A percentile compares a stretch with the other conserved stretches of the same genome.
Conservation (phyloP, 2,888 invertebrate species). For the Calameuta pallipes region DNA sequence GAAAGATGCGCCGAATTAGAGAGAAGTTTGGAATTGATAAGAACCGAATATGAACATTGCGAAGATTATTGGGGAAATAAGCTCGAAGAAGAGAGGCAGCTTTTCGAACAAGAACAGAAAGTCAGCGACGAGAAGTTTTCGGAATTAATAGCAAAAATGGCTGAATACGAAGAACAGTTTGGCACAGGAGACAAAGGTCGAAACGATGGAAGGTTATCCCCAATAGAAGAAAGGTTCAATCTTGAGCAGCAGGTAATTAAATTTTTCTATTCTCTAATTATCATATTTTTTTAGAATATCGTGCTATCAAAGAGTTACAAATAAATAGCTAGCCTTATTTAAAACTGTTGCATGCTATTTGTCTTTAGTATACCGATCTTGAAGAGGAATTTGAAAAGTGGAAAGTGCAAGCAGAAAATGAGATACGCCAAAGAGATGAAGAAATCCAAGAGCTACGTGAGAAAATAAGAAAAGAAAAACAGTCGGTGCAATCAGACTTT, state of each 20-base stretch:
- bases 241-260: constrained; percentile 72
- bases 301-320: not conserved
- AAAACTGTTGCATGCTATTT: constrained; percentile 4
- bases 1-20: constrained; percentile 77
- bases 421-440: constrained; percentile 70
- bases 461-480: constrained; percentile 31
- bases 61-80: constrained; percentile 90
- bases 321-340: too few relatives aligned
- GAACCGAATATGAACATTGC: constrained; percentile 83
- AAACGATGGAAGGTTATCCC: constrained; percentile 72
- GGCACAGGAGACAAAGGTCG: constrained; percentile 65
- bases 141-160: constrained; percentile 79
- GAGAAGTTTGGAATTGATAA: constrained; percentile 78
- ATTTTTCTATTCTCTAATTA: not conserved
- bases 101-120: constrained; percentile 80
- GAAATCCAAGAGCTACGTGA: constrained; percentile 70
- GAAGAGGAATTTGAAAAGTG: constrained; percentile 77
- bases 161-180: constrained; percentile 84
- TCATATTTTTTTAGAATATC: not conserved
- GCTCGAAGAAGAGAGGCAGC: constrained; percentile 80
- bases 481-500: constrained; percentile 32
- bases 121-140: constrained; percentile 81
- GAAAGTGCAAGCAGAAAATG: constrained; percentile 68
- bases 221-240: constrained; percentile 81
- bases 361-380: constrained; percentile 73